Evolutionary conservation across 2,888 invertebrate species (phyloP), one percentile per base, ranked within the genome.

Genomic region (Automeris io): DNA sequence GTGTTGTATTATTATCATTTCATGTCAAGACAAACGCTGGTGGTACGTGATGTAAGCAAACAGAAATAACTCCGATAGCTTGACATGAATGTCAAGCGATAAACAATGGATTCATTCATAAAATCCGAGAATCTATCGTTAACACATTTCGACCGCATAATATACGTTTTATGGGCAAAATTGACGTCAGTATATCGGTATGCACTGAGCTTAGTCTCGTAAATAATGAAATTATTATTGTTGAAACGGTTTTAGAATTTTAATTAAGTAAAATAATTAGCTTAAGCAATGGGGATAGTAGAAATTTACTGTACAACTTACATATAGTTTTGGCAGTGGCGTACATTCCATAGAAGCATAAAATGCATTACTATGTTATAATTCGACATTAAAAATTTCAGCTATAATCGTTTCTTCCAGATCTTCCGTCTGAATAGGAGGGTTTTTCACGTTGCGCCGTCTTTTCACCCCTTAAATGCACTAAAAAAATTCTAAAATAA

Each of bases 101-200:
- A 24, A 26, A 24, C 35, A 42, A 35, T 37, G 33, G 37, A 8
- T 37, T 40, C 43, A 40, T 40, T 40, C 38, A 38, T 33, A 38
- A 37, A 38, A 33, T 19, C 33, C 19, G 4, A 33, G 33, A 33
- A 33, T 25, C 19, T 33, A 23, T 33, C 25, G 23, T 33, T 23
- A 18, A 4, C 33, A 33, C 11, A 24, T 24, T 16, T 23, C 32
- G 24, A 18, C 7, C 21, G 5, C 33, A 21, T 25, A n/a, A n/a
- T n/a, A 13, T 12, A 25, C n/a, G n/a, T 24, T 38, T 38, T 38
- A 40, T 33, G 12, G 26, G 11, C 12, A 16, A 33, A 33, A 37
- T 13, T 40, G 36, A 40, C 40, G 36, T 40, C 36, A 40, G 33
- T 24, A 26, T 1, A 23, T 31, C 18, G 37, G 34, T 21, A 23